Percentiles rank a stretch among this genome's conserved stretches.
These are phyloP conservation scores for Corvus cornix DNA, from an alignment of 2,113 vertebrate genomes.

Conservation along the genomic window DNA sequence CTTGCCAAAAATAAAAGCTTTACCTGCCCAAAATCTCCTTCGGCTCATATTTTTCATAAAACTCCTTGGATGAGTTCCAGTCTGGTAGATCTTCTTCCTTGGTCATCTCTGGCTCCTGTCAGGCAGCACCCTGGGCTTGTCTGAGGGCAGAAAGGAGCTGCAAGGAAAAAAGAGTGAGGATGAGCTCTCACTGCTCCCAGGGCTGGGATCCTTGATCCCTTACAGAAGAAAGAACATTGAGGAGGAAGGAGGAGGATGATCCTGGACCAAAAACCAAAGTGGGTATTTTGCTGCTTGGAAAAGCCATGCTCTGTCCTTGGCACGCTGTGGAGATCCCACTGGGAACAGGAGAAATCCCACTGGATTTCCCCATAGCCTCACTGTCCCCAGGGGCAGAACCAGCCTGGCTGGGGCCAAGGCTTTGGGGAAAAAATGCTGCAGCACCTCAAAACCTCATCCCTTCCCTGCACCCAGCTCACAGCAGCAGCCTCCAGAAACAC, in stretches of 20 bases:
- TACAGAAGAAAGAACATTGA: not conserved
- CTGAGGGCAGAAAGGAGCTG: not conserved
- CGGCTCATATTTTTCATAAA: slow-evolving; percentile 94
- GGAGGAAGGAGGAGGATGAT: not conserved
- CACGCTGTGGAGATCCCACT: not conserved
- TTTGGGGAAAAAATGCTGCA: not conserved
- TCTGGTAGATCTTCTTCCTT: slow-evolving; percentile 85
- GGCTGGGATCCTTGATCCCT: not conserved
- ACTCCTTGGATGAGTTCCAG: slow-evolving; percentile 86
- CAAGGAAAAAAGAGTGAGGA: not conserved
- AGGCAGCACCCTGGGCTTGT: not conserved
- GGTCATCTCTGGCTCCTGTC: slow-evolving; percentile 69
- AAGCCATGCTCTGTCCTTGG: not conserved
- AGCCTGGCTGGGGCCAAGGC: not conserved
- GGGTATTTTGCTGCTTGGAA: not conserved
- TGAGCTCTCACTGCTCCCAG: not conserved
- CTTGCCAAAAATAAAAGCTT: not conserved
- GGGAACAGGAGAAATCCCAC: not conserved
- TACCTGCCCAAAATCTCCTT: slow-evolving; percentile 91
- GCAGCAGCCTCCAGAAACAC: not conserved
- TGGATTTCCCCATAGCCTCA: not conserved
- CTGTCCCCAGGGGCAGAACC: not conserved
- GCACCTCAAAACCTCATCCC: not conserved
- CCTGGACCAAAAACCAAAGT: not conserved
- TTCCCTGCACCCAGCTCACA: not conserved